phyloP scores from a whole-genome alignment of 1,140 invertebrate genomes.

The Gonioctena quinquepunctata region DNA sequence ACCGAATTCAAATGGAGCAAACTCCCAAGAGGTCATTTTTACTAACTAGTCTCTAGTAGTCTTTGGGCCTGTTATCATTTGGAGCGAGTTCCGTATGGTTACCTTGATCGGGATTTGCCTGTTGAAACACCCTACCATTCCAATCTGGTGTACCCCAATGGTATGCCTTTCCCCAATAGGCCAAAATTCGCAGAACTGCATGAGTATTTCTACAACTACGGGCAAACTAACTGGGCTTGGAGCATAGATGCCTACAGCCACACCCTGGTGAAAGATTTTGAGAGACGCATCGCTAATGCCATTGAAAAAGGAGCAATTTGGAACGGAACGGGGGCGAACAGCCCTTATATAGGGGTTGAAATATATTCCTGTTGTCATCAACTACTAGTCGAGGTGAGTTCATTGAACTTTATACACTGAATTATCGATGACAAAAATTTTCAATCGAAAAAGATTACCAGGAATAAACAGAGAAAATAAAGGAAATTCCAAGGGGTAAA shows the following conservation, averaged over 20 bases:
- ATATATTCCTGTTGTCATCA: too few relatives aligned
- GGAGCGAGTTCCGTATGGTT: constrained; percentile 67
- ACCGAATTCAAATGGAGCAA: constrained; percentile 55
- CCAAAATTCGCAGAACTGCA: constrained; percentile 56
- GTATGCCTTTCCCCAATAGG: constrained; percentile 66
- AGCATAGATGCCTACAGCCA: constrained; percentile 29
- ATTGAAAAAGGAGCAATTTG: constrained; percentile 58
- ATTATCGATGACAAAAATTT: too few relatives aligned
- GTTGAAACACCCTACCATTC: constrained; percentile 67
- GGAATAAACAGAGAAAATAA: too few relatives aligned
- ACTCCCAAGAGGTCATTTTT: constrained; percentile 64
- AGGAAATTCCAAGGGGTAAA: too few relatives aligned
- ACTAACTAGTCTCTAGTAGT: constrained; percentile 64
- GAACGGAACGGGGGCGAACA: too few relatives aligned
- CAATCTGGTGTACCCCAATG: constrained; percentile 67
- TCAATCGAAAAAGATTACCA: too few relatives aligned
- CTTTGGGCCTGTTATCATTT: constrained; percentile 67
- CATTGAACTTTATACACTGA: too few relatives aligned
- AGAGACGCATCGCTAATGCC: constrained; percentile 56
- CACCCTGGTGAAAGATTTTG: constrained; percentile 41
- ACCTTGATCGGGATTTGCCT: constrained; percentile 60
- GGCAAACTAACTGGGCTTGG: constrained; percentile 43
- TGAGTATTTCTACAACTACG: constrained; percentile 51
- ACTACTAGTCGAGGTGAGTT: too few relatives aligned
- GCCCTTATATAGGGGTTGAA: too few relatives aligned